Base-by-base conservation (phyloP, 2,113 vertebrate species). In the Chionodraco myersi region DNA sequence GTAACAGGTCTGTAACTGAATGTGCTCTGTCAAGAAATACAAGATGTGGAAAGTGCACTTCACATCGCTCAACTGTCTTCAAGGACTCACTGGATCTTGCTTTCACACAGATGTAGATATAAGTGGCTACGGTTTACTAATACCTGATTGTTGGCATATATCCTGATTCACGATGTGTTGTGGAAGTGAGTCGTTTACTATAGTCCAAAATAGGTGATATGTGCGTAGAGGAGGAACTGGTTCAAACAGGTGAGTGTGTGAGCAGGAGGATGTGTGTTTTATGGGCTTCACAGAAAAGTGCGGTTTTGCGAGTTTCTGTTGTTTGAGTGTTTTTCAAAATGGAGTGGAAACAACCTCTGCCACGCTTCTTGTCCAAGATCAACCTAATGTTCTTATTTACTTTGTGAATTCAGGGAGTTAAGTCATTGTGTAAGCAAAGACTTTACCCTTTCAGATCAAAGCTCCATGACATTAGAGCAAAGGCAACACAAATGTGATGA, bases 321-420 rank as follows among this genome's bases (percentile, higher is more conserved):
- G 49, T 15, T 5, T 51, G 36, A 0, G 7, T 41, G 36, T 41
- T 41, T 41, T 41, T 41, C 36, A 41, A 7, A 41, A 41, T 1
- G 36, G 7, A 41, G 36, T 1, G 36, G 7, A 6, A 41, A 41
- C 36, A 7, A 6, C 36, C 6, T 41, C 36, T 41, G 36, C 36
- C 7, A 41, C 6, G 36, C 36, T 41, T 41, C 36, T 7, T 41
- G 36, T 41, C 7, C 36, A 7, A 41, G 36, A 6, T 48, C 21
- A 59, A 70, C 48, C 3, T 11, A 44, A 64, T 79, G 70, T 54
- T 60, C 54, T 61, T 16, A 70, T 66, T 54, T 18, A 15, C 30
- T 84, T 48, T 16, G 16, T 23, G 18, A 30, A 41, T 13, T 70
- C 26, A 74, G 14, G 1, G 6, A 58, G 30, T 62, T 6, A 63